phyloP scores from a whole-genome alignment of 2,888 invertebrate genomes.

The Neoscelio sp. region DNA sequence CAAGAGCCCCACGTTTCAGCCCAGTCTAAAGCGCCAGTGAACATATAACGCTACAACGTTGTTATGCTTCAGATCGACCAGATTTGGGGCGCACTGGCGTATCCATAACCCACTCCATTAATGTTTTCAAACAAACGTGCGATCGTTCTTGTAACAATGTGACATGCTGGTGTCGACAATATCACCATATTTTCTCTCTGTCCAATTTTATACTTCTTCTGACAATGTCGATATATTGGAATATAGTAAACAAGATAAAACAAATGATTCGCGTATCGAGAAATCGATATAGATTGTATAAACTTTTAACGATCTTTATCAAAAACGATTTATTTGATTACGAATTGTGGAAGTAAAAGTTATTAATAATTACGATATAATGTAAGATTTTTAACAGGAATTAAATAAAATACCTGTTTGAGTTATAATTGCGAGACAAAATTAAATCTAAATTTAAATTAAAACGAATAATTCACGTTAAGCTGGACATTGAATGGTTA shows the following conservation, averaged over 20 bases:
- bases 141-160: slow-evolving; percentile 32
- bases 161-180: slow-evolving; percentile 1
- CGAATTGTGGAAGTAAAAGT: no score
- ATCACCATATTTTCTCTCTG: slow-evolving; percentile 9
- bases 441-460: no score
- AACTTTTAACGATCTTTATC: no score
- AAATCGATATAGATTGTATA: no score
- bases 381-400: no score
- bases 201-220: slow-evolving; percentile 15
- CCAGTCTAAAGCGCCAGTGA: slow-evolving; percentile 8
- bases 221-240: slow-evolving; percentile 6
- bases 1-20: slow-evolving; percentile 11
- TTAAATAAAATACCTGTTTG: no score
- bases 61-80: slow-evolving; percentile 5
- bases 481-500: no score
- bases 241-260: neutral
- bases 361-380: no score
- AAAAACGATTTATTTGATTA: no score
- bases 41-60: slow-evolving; percentile 1
- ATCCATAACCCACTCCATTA: slow-evolving; percentile 10
- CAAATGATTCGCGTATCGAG: neutral
- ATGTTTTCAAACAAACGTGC: slow-evolving; percentile 14
- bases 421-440: no score
- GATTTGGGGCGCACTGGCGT: slow-evolving; percentile 6
- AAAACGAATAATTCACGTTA: no score